Evolutionary conservation across 2,797 vertebrate species (phyloP).

Genomic region (Xerus rutilus): DNA sequence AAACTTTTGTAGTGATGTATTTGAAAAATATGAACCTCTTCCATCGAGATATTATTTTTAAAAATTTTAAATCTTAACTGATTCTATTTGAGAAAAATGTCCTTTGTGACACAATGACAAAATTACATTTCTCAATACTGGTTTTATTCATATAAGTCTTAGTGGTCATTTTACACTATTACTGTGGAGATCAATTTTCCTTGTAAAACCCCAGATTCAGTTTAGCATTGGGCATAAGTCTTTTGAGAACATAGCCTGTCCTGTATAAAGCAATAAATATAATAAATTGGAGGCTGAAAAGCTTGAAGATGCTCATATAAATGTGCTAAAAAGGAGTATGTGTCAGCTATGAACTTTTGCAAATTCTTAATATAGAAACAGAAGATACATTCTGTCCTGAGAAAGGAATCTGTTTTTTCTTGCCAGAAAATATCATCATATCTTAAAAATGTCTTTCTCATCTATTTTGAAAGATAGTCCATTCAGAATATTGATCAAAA

Average conservation of each 20-base stretch:
- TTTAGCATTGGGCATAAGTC: background rate
- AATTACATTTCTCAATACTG: background rate
- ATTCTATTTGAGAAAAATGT: background rate
- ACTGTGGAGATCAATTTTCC: background rate
- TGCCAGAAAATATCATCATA: background rate
- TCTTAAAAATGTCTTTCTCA: background rate
- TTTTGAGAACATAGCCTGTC: background rate
- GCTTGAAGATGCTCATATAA: constrained; percentile 35
- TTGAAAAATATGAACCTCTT: background rate
- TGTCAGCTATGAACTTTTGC: background rate
- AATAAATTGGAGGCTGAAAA: constrained; percentile 7
- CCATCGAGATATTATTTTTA: background rate
- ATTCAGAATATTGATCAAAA: background rate
- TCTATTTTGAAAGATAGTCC: constrained; percentile 26
- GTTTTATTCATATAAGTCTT: background rate
- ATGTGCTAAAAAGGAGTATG: constrained; percentile 44
- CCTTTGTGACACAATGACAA: background rate
- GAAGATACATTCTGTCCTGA: background rate
- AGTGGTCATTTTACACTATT: background rate
- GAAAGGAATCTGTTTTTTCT: background rate
- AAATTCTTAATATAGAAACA: constrained; percentile 26
- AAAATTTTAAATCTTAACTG: background rate
- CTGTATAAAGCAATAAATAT: constrained; percentile 1
- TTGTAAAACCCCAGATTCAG: constrained; percentile 19
- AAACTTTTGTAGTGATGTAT: background rate